Evolutionary conservation across 2,113 vertebrate species (phyloP), one percentile per base, ranked within the genome.

Genomic region (Neotoma lepida): DNA sequence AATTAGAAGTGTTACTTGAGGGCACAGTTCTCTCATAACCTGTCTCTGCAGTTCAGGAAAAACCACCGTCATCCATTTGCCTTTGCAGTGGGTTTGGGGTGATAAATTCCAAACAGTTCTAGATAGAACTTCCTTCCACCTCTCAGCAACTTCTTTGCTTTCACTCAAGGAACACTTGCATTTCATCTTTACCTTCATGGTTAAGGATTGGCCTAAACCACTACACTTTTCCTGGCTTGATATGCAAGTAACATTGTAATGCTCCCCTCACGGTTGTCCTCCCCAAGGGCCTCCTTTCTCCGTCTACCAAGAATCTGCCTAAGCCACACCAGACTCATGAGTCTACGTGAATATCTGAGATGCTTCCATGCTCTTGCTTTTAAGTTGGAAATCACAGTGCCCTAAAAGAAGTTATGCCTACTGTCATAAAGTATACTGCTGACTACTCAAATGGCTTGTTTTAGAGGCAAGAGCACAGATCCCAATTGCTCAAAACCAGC

Each of bases 291-390:
- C 46, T 68, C 12, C 4, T 20, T 35, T 39, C 15, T 39, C 8
- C 0, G 46, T 8, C 61, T 68, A 30, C 51, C 61, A 86, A 89
- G 68, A 63, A 71, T 66, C 77, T 58, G 9, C 3, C 30, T 33
- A 51, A 15, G 14, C 28, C 92, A 77, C 2, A n/a, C 66, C 56
- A 64, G 49, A 87, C 70, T 84, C 49, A 24, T 20, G 17, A 94
- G 74, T 56, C 39, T 54, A 89, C 68, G 41, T 63, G 24, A 95
- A 82, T 39, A 82, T 94, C 80, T 96, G 26, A 71, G 74, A 73
- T 22, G 89, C 56, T 35, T 22, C 49, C 56, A 80, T 39, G 17
- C 7, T 0, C 35, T 41, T 46, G 24, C 41, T 90, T 71, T 82
- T 41, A 66, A 77, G 78, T 63, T 63, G 58, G 39, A 86, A 82